Evolutionary conservation across 2,888 invertebrate species (phyloP).

Genomic region (Folsomia manolachei): DNA sequence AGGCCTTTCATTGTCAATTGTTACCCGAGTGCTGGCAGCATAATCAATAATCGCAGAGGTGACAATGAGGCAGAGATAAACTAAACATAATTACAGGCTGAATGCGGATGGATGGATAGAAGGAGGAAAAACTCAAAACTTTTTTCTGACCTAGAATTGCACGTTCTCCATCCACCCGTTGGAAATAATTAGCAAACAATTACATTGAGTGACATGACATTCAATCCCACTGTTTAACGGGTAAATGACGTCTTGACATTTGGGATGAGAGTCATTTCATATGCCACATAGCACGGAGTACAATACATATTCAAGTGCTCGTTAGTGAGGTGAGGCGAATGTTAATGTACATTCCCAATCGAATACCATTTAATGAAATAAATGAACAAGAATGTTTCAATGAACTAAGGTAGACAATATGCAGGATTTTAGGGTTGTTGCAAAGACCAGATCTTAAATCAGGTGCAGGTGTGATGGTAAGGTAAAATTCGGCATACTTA

Average conservation of each 20-base stretch:
- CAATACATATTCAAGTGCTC: neutral
- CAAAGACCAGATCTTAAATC: too few relatives aligned
- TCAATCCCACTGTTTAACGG: neutral
- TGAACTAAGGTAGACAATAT: too few relatives aligned
- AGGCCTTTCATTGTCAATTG: neutral
- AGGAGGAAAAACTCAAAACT: neutral
- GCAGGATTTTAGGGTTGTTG: too few relatives aligned
- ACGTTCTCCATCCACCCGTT: neutral
- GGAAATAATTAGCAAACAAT: conserved; percentile 10
- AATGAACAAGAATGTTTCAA: too few relatives aligned
- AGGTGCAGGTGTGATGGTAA: too few relatives aligned
- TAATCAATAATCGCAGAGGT: conserved; percentile 8
- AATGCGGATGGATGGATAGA: neutral
- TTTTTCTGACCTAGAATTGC: conserved; percentile 7
- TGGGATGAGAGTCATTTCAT: neutral
- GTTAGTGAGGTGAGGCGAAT: neutral
- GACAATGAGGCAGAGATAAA: neutral
- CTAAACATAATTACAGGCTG: neutral
- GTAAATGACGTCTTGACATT: neutral
- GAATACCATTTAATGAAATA: too few relatives aligned
- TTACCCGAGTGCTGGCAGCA: neutral
- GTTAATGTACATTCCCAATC: too few relatives aligned
- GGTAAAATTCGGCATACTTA: too few relatives aligned
- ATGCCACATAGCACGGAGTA: too few relatives aligned
- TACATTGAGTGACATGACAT: conserved; percentile 8